Evolutionary conservation across 2,888 invertebrate species (phyloP).

Genomic region (Bellardia bayeri): DNA sequence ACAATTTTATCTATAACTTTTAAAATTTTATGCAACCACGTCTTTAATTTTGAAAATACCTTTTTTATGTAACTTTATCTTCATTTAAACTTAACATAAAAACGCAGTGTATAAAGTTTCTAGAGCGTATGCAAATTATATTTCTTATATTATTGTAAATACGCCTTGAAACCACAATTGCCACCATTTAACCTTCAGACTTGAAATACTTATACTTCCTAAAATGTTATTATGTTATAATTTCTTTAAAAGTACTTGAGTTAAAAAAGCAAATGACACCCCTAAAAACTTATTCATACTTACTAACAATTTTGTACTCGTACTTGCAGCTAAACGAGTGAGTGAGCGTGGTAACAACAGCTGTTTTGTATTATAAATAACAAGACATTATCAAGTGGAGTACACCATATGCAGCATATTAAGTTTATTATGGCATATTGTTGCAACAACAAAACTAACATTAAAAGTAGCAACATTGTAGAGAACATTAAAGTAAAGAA

Average conservation of each 20-base stretch:
- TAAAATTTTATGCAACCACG: too few relatives aligned
- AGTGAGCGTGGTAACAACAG: slow-evolving; percentile 27
- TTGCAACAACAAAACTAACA: background rate
- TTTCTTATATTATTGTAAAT: background rate
- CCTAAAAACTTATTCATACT: background rate
- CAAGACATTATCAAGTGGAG: slow-evolving; percentile 58
- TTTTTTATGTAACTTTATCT: too few relatives aligned
- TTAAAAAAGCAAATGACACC: background rate
- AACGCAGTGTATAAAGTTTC: too few relatives aligned
- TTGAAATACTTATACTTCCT: background rate
- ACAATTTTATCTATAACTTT: too few relatives aligned
- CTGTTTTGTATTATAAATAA: slow-evolving; percentile 57
- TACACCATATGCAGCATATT: slow-evolving; percentile 57
- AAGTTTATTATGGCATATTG: slow-evolving; percentile 53
- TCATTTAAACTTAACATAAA: too few relatives aligned
- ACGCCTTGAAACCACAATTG: background rate
- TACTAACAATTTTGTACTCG: background rate
- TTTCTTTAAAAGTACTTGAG: slow-evolving; percentile 8
- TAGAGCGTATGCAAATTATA: background rate
- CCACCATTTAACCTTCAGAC: slow-evolving; percentile 4
- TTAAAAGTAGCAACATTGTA: slow-evolving; percentile 1
- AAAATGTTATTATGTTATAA: slow-evolving; percentile 18
- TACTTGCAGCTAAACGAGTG: background rate
- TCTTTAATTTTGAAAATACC: too few relatives aligned
- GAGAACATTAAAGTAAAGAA: too few relatives aligned